Evolutionary conservation across 2,797 vertebrate species (phyloP), one percentile per base, ranked within the genome.

Genomic region (Crocidura indochinensis): DNA sequence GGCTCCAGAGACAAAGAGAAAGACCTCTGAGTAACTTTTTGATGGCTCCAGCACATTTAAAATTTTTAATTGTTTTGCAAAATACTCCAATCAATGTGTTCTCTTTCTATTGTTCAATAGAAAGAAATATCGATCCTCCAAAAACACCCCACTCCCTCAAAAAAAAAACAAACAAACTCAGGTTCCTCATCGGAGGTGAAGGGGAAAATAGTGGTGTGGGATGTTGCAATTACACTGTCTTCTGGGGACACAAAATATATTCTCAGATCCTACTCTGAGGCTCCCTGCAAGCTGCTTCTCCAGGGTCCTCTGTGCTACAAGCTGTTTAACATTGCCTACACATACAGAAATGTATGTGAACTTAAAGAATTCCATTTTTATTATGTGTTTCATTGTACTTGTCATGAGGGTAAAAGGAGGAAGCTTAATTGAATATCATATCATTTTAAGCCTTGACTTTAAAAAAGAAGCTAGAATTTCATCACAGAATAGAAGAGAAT

Each of bases 391-490:
- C 76, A 44, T 10, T 27, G 51, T 47, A n/a, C 56, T 27, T 75
- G 80, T 15, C 44, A 49, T 49, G 17, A 4, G 22, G 71, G 85
- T 64, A 22, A 56, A 5, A 26, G 38, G 69, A 26, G 29, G 60
- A 4, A 69, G 6, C 12, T 10, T 68, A 24, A 8, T 29, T 44
- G 77, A 67, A 82, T 14, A 67, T 11, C 19, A 29, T 80, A 26
- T 79, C 69, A 26, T 65, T 65, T 80, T 65, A 67, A 10, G 51
- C 20, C 20, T 68, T 86, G 8, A 6, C 26, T 75, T 93, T 65
- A 78, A 47, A 31, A 44, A 73, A 87, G 51, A 69, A 73, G 65
- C 27, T 67, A 27, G 72, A 49, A 38, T 76, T 85, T 20, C 15
- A 10, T 79, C 44, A 77, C 11, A 78, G 31, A 64, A 4, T 24